Percentiles rank a stretch among this genome's conserved stretches.
Conservation (phyloP, 2,888 invertebrate species). For the Dimorphilus gyrociliatus region DNA sequence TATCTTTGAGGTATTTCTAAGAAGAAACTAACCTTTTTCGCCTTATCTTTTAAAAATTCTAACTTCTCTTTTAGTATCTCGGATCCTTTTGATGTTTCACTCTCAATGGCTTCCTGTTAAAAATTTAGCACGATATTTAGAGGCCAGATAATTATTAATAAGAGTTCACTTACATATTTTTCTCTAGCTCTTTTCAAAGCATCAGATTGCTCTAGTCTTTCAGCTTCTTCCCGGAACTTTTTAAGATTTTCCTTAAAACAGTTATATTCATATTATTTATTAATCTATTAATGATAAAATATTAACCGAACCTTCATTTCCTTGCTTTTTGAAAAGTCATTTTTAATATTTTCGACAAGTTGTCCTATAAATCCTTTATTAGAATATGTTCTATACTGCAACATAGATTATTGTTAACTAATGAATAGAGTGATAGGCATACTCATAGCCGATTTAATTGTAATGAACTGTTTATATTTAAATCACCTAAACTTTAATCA, state of each 20-base stretch:
- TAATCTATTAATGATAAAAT: not conserved
- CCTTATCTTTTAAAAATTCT: constrained; percentile 63
- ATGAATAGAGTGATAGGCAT: too few relatives aligned
- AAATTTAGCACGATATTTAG: constrained; percentile 5
- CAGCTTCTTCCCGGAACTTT: constrained; percentile 87
- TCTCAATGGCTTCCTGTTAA: constrained; percentile 76
- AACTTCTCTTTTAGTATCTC: constrained; percentile 73
- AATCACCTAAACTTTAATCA: too few relatives aligned
- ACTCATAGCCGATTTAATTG: too few relatives aligned
- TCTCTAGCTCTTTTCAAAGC: constrained; percentile 69
- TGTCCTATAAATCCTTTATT: constrained; percentile 54
- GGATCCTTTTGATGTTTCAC: constrained; percentile 68
- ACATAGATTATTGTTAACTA: too few relatives aligned
- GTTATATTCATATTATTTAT: constrained; percentile 1
- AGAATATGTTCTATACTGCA: too few relatives aligned
- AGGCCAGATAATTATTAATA: not conserved
- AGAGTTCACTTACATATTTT: constrained; percentile 41
- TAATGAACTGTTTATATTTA: too few relatives aligned
- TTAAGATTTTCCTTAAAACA: constrained; percentile 58
- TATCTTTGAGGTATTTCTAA: too few relatives aligned
- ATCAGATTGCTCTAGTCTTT: constrained; percentile 88
- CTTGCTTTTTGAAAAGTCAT: constrained; percentile 86
- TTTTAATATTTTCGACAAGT: constrained; percentile 74
- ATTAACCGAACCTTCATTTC: constrained; percentile 60
- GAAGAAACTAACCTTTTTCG: constrained; percentile 53